Base-by-base conservation (phyloP, 2,113 vertebrate species). In the Tursiops truncatus region DNA sequence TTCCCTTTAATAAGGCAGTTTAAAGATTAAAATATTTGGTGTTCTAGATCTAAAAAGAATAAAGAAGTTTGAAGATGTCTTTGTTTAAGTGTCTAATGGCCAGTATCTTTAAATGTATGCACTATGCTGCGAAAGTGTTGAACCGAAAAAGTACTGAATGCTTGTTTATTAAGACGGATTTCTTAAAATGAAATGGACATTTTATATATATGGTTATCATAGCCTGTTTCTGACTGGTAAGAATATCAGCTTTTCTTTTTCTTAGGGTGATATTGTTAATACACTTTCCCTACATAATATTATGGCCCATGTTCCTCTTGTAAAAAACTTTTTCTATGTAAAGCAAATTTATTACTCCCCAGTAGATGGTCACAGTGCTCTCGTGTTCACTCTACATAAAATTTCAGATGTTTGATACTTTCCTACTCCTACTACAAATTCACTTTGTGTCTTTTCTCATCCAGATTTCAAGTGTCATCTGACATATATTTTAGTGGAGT, bases 331-430 rank as follows among this genome's bases (percentile, higher is more conserved):
- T 76, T 62, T 85, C 31, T 85, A 31, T 44, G 5, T 67, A 28
- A 53, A 73, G 31, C 38, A 36, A 76, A 90, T 65, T 36, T 89
- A 68, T 62, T 86, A 70, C 31, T 90, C 41, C 60, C 41, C 13
- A 47, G 33, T 74, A 89, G 65, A 94, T 68, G 74, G 86, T 86
- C 53, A 76, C 4, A 85, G 71, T 38, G 8, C 26, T 85, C 17
- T 77, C 5, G 3, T 70, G 38, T 76, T 81, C 41, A 70, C 28
- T 91, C 5, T 58, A 58, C 74, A 76, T 93, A 76, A 92, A 67
- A 92, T 92, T 85, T 44, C 58, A 92, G 63, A n/a, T 80, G 6
- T 77, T 93, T 96, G 71, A 53, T 94, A 41, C 17, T 92, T 88
- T 84, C 28, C 31, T 86, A 47, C 31, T 93, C 4, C 82, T 87